Conservation (phyloP, 2,797 vertebrate species). For the Urocyon cinereoargenteus region DNA sequence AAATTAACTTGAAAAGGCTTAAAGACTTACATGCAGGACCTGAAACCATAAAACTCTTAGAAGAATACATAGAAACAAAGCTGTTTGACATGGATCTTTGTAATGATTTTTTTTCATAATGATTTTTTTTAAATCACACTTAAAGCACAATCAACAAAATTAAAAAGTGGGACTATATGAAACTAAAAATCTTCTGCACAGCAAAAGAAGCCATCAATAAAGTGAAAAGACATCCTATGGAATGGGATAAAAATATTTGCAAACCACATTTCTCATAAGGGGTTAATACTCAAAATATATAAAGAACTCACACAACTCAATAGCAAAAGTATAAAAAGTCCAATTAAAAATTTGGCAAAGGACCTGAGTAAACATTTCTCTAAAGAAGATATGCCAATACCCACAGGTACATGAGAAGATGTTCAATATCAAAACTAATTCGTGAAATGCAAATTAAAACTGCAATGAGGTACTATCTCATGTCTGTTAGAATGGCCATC, state of each 20-base stretch:
- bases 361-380: not conserved
- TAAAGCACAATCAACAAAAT: not conserved
- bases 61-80: not conserved
- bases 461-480: not conserved
- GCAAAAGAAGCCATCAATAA: not conserved
- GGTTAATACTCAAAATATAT: not conserved
- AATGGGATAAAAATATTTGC: not conserved
- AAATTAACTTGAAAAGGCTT: not conserved
- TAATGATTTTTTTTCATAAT: not conserved
- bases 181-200: not conserved
- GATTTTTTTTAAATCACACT: not conserved
- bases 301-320: not conserved
- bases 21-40: not conserved
- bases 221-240: not conserved
- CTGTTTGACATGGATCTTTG: not conserved
- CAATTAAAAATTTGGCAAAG: not conserved
- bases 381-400: not conserved
- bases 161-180: not conserved
- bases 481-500: not conserved
- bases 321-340: not conserved
- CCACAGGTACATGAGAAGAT: not conserved
- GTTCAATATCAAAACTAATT: not conserved
- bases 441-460: not conserved
- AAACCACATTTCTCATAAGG: not conserved
- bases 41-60: not conserved